Evolutionary conservation across 2,113 vertebrate species (phyloP).

Genomic region (Pygoscelis antarcticus): DNA sequence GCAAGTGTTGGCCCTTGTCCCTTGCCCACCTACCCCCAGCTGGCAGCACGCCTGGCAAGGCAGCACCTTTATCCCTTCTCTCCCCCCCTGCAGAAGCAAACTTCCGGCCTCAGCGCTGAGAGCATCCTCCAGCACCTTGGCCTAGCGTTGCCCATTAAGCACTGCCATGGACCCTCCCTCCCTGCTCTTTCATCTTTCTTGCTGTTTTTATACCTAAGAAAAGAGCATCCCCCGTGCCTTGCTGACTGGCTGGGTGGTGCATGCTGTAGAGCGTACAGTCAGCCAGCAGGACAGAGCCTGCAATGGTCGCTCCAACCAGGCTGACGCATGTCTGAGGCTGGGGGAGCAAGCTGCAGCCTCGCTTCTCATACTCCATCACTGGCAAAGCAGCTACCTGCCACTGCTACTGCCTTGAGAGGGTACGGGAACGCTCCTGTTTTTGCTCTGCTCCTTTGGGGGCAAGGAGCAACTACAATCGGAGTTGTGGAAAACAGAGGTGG

Average conservation of each 20-base stretch:
- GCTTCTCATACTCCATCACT: not conserved
- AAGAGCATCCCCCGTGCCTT: accelerated
- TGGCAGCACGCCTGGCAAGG: not conserved
- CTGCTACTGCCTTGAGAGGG: not conserved
- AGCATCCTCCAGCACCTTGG: not conserved
- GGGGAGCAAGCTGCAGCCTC: not conserved
- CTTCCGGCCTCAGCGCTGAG: not conserved
- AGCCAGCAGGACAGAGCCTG: not conserved
- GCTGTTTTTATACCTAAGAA: not conserved
- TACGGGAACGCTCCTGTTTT: not conserved
- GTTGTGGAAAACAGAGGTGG: not conserved
- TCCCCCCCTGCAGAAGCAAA: not conserved
- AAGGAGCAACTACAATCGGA: too few relatives aligned
- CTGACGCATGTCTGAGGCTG: not conserved
- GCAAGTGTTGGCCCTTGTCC: not conserved
- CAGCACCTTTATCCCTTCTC: not conserved
- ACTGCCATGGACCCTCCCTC: not conserved
- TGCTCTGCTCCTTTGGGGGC: too few relatives aligned
- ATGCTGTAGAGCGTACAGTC: accelerated
- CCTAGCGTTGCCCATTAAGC: not conserved
- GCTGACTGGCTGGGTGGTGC: not conserved
- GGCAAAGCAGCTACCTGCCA: not conserved
- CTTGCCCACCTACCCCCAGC: not conserved
- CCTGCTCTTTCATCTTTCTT: not conserved
- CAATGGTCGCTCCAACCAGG: accelerated